Evolutionary conservation across 1,140 invertebrate genomes (phyloP), one percentile per base, ranked within the genome.

Genomic region (Drosophila dunni): DNA sequence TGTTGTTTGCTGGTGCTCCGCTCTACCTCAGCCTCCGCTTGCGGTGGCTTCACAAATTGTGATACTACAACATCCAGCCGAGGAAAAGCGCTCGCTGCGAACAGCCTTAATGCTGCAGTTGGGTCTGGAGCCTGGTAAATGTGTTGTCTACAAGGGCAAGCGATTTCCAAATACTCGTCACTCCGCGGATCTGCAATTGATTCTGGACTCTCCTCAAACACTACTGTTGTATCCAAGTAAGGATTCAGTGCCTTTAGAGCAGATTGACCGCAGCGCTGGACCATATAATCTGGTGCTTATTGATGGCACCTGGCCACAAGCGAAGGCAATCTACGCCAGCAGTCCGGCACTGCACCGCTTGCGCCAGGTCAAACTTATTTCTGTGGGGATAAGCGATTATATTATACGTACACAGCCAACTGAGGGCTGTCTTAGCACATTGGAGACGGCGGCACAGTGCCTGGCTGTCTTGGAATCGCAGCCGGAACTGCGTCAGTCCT

Each of bases 291-390:
- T 98, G 42, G 93, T 99, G 45, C 92, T 99, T 54, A 94, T 99
- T 74, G 97, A 99, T 94, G 97, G 97, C 33, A 99, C 97, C 36
- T 99, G 97, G 97, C 95, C 96, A 13, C 97, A 99, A 94, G 97
- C 98, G 9, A 98, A 97, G 93, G 95, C 95, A 11, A 97, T 97
- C 64, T 97, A 96, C 93, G 94, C 96, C 42, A 94, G 95, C 46
- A 96, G 95, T 92, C 94, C 95, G n/a, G 92, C 94, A 34, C 91
- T 97, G 44, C 95, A 95, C 80, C 93, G 92, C 51, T 88, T 97
- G 46, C 94, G 93, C 75, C 95, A 96, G 85, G 96, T 97, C 1
- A 97, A 98, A 93, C 93, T 98, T 34, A 93, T 96, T 45, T 94
- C 94, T 5, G 94, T 93, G 48, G 94, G 93, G 68, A 94, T 93